Evolutionary conservation across 2,888 invertebrate genomes (phyloP), one percentile per base, ranked within the genome.

Genomic region (Diloba caeruleocephala): DNA sequence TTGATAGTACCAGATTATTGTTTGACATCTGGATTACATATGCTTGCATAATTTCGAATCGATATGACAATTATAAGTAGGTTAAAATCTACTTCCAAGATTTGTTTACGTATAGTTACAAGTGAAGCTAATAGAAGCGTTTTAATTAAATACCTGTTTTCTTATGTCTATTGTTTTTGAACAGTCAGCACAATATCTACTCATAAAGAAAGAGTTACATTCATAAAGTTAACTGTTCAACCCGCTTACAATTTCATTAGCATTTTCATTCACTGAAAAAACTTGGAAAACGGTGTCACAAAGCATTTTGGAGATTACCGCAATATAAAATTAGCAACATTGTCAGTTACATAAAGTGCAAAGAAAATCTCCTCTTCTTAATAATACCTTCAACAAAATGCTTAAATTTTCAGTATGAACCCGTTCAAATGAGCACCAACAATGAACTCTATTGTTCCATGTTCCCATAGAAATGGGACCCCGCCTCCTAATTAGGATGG

Each of bases 381-480:
- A 67, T 61, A 55, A 59, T 13, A 12, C 33, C 25, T 52, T 31
- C 6, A 51, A 44, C 34, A 64, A 48, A 70, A 67, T 57, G 50
- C 28, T 65, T 61, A 48, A 55, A 41, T 42, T 54, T 58, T 52
- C 51, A 57, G 51, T 61, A 57, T 55, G 49, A 71, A 65, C 33
- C 68, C 57, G 60, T 73, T 73, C 62, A 73, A 70, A 52, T 52
- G 52, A 53, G 52, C 46, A 54, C 36, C 29, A 59, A 72, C 71
- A 73, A 72, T 70, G 44, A 29, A 38, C 5, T 21, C 45, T 41
- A 54, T 72, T 72, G 72, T 72, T 70, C 28, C 29, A n/a, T 52
- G 36, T 62, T 65, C 32, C 56, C 49, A 65, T 70, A 60, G 71
- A 73, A 70, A 65, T 55, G 36, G 41, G 28, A 43, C 26, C 19